Percentiles rank a stretch among this genome's conserved stretches.
phyloP scores from a whole-genome alignment of 2,797 vertebrate species.

The Molossus molossus region DNA sequence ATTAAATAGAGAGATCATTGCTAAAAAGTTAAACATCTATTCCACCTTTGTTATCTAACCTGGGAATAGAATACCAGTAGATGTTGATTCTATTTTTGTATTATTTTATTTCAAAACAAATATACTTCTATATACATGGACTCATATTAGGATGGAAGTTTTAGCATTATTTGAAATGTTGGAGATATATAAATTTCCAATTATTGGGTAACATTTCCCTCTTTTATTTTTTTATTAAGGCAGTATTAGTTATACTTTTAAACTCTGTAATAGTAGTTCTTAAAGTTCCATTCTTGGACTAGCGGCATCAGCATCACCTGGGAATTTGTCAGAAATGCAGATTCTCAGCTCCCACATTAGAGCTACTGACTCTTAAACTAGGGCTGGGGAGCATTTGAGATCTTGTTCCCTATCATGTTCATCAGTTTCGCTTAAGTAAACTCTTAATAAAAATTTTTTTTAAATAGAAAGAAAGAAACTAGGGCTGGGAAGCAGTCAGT shows the following conservation, averaged over 20 bases:
- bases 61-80: neutral
- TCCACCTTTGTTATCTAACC: neutral
- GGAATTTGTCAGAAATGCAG: constrained; percentile 2
- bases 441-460: neutral
- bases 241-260: neutral
- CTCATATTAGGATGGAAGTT: neutral
- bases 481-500: neutral
- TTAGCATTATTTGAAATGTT: neutral
- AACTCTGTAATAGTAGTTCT: neutral
- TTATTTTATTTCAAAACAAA: constrained; percentile 18
- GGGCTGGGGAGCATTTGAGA: neutral
- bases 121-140: neutral
- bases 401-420: neutral
- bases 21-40: neutral
- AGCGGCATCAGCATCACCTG: neutral
- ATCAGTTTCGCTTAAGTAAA: neutral
- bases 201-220: neutral
- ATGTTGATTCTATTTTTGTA: neutral
- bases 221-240: neutral
- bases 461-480: neutral
- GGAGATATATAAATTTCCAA: neutral
- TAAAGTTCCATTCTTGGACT: neutral
- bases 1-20: neutral
- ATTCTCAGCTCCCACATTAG: neutral
- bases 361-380: neutral